Evolutionary conservation across 2,797 vertebrate genomes (phyloP).

Genomic region (Mareca strepera): DNA sequence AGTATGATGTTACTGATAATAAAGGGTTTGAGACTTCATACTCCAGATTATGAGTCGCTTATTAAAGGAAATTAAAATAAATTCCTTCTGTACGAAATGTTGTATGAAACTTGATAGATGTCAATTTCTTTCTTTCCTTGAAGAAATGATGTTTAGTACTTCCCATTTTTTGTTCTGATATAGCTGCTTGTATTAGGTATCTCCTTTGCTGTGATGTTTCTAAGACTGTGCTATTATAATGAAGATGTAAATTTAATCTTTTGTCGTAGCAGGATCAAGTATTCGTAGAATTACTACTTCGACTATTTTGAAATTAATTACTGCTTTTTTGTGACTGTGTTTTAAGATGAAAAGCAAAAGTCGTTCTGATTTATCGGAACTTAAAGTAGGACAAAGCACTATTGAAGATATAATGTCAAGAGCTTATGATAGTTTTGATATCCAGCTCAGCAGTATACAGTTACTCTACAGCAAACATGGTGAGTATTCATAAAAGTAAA

Average conservation of each 20-base stretch:
- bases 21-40: neutral
- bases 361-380: conserved; percentile 84
- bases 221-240: neutral
- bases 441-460: conserved; percentile 94
- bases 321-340: neutral
- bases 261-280: neutral
- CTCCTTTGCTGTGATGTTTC: neutral
- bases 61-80: neutral
- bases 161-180: neutral
- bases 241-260: neutral
- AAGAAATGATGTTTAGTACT: neutral
- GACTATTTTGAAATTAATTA: neutral
- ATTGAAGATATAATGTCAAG: conserved; percentile 95
- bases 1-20: neutral
- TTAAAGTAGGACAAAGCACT: conserved; percentile 81
- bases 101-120: neutral
- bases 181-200: neutral
- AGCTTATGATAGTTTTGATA: conserved; percentile 94
- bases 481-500: conserved; percentile 65
- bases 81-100: neutral
- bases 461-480: conserved; percentile 90
- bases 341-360: conserved; percentile 90
- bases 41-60: neutral
- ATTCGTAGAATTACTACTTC: neutral
- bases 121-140: neutral